Conservation (phyloP, 2,888 invertebrate genomes). For the Tyria jacobaeae region DNA sequence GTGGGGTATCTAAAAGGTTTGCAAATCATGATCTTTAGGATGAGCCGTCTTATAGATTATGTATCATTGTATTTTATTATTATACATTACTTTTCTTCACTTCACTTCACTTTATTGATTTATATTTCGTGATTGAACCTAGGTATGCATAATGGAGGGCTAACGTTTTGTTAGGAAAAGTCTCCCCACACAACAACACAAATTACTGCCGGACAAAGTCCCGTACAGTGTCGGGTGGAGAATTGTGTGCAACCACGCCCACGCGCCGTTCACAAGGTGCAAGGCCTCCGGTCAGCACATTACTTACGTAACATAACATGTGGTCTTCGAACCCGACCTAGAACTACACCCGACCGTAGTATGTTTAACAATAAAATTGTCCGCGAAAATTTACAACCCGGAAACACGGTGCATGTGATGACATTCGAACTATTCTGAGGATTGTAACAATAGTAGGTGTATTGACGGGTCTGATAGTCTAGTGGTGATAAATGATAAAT, state of each 20-base stretch:
- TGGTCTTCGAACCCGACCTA: conserved; percentile 57
- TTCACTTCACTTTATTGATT: no score
- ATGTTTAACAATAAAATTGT: conserved; percentile 50
- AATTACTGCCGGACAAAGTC: conserved; percentile 36
- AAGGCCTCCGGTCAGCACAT: conserved; percentile 59
- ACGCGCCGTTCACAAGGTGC: conserved; percentile 58
- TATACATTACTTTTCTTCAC: no score
- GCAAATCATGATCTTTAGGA: no score
- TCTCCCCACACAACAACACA: background rate
- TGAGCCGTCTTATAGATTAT: no score
- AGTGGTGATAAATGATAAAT: no score
- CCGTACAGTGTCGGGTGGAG: conserved; percentile 49
- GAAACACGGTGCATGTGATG: conserved; percentile 23
- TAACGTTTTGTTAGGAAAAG: background rate
- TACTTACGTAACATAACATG: conserved; percentile 57
- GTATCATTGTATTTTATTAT: no score
- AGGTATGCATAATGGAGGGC: no score
- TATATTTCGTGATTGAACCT: no score
- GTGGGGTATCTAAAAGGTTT: no score
- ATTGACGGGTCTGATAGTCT: no score
- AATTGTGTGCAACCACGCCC: conserved; percentile 51
- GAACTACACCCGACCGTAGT: conserved; percentile 51
- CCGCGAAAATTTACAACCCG: conserved; percentile 33
- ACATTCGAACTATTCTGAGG: background rate
- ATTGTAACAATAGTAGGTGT: background rate